phyloP scores from a whole-genome alignment of 2,113 vertebrate species.

The Syrmaticus mikado region DNA sequence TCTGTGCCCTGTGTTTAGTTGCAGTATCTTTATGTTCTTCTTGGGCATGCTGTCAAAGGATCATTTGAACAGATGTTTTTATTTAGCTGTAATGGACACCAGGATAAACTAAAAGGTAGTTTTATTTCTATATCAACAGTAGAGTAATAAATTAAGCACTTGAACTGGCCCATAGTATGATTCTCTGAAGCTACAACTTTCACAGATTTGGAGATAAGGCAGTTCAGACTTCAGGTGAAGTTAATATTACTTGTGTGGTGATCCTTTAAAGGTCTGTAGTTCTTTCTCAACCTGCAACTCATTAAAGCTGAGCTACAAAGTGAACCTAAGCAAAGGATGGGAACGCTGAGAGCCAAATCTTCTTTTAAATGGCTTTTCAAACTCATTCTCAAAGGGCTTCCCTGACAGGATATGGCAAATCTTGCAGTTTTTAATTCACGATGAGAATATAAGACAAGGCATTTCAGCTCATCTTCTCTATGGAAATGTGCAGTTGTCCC shows the following conservation, averaged over 20 bases:
- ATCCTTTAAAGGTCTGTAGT: not conserved
- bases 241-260: not conserved
- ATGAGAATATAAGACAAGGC: not conserved
- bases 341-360: not conserved
- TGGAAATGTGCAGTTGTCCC: not conserved
- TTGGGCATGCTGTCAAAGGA: not conserved
- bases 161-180: not conserved
- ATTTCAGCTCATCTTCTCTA: not conserved
- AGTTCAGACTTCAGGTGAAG: not conserved
- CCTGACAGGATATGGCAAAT: not conserved
- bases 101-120: not conserved
- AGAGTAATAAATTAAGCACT: not conserved
- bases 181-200: not conserved
- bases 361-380: not conserved
- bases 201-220: not conserved
- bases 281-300: not conserved
- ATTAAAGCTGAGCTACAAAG: not conserved
- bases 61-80: constrained; percentile 1
- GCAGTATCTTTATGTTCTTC: not conserved
- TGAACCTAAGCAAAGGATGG: not conserved
- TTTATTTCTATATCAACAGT: not conserved
- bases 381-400: not conserved
- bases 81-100: not conserved
- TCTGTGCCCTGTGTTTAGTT: not conserved
- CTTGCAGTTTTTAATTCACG: not conserved